Evolutionary conservation across 1,140 invertebrate genomes (phyloP), one percentile per base, ranked within the genome.

Genomic region (Drosophila paulistorum): DNA sequence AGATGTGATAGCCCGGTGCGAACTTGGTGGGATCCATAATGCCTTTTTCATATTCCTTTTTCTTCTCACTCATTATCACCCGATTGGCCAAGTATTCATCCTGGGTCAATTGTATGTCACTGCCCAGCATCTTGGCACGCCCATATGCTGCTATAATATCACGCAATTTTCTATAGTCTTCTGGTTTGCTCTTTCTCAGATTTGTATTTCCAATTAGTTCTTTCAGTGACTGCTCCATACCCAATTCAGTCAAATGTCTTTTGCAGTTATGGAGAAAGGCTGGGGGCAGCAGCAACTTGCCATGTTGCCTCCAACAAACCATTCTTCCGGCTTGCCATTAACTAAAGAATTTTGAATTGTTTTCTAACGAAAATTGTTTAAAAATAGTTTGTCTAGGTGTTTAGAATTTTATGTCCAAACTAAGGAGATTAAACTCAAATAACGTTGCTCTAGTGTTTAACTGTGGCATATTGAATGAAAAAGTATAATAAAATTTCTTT

Each of bases 1-100:
- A 94, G 75, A 96, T 96, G 82, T 96, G 95, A 6, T 92, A 90
- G 0, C 80, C 71, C 0, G 81, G 81, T 5, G 68, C 45, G 9
- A 84, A 84, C 13, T 74, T 75, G 6, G 51, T 65, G 7, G 81
- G 81, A 41, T 84, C 71, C 33, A 70, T n/a, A 2, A 84, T 73
- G 48, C 81, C 81, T 23, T 67, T 71, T 7, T 71, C 41, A 42
- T 84, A 84, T 30, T 84, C 74, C 7, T 45, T 17, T 23, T 58
- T 70, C 60, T 84, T 84, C 9, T 77, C 69, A 14, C n/a, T n/a
- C 84, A 89, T 89, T 11, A 89, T 80, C 33, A 81, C 23, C 30
- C 76, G 30, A 26, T 86, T 89, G 51, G 68, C 79, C 1, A 64
- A 5, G 2, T 42, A 51, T 58, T 89, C 84, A 0, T 54, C 45